Evolutionary conservation across 2,888 invertebrate species (phyloP).

Genomic region (Tholera decimalis): DNA sequence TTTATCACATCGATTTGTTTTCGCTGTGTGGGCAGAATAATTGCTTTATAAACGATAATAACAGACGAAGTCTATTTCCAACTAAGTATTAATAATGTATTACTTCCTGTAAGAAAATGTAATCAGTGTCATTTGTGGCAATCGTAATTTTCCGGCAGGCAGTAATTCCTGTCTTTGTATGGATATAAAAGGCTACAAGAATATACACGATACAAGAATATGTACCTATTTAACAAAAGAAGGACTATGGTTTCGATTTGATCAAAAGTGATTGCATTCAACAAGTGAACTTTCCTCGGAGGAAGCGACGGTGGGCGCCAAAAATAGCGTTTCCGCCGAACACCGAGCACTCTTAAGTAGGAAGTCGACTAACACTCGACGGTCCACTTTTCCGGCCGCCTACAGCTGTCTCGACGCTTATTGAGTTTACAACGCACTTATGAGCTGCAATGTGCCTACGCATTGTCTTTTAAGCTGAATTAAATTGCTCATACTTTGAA

Average conservation of each 20-base stretch:
- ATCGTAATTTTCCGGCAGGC: slow-evolving; percentile 56
- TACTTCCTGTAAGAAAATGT: slow-evolving; percentile 63
- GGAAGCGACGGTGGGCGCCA: slow-evolving; percentile 89
- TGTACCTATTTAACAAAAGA: slow-evolving; percentile 53
- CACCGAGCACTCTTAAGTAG: slow-evolving; percentile 86
- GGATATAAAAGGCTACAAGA: slow-evolving; percentile 21
- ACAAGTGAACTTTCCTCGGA: slow-evolving; percentile 87
- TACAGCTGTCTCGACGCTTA: slow-evolving; percentile 88
- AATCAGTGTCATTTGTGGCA: slow-evolving; percentile 55
- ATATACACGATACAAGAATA: slow-evolving; percentile 4
- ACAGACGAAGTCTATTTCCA: slow-evolving; percentile 47
- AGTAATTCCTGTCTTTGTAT: slow-evolving; percentile 41
- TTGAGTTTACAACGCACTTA: slow-evolving; percentile 90
- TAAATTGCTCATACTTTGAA: slow-evolving; percentile 87
- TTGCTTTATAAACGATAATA: slow-evolving; percentile 64
- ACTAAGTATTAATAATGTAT: slow-evolving; percentile 36
- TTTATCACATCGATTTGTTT: slow-evolving; percentile 60
- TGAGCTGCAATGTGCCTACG: slow-evolving; percentile 87
- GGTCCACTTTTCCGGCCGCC: slow-evolving; percentile 89
- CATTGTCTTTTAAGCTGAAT: slow-evolving; percentile 87
- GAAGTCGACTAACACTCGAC: slow-evolving; percentile 86
- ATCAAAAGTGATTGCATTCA: slow-evolving; percentile 77
- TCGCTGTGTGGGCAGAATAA: slow-evolving; percentile 61
- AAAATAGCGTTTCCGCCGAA: slow-evolving; percentile 90
- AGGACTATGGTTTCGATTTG: slow-evolving; percentile 64